Base-by-base conservation (phyloP, 2,888 invertebrate genomes). In the Philonicus albiceps region DNA sequence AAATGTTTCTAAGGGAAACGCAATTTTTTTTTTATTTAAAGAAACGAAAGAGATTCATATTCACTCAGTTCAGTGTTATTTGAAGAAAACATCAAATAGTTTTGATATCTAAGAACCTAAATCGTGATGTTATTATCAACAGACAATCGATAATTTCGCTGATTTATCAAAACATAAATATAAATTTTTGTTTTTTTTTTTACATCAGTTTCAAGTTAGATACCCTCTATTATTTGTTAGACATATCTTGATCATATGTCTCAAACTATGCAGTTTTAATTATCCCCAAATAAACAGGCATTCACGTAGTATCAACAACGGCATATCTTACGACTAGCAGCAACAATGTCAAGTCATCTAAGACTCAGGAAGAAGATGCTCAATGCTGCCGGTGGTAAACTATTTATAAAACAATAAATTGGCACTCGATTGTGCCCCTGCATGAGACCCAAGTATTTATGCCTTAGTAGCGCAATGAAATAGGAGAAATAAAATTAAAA, bases 321-420 rank as follows among this genome's bases (percentile, higher is more conserved):
- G 7, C 64, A 64, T 49, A 43, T 43, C 40, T 43, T 43, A 22
- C 64, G 64, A 11, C 27, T 22, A n/a, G 64, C 64, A 27, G 64
- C 64, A 64, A 64, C 64, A 64, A 27, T 64, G 64, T 64, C 64
- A 64, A n/a, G 53, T 53, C 53, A 53, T 53, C 19, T 19, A 19
- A 53, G 55, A 55, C 8, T 64, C 81, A 81, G 55, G 34, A 81
- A 37, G 64, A 31, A 84, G 43, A 37, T 55, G 40, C 73, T 40
- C 72, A 5, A 73, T 84, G 72, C 72, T 7, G n/a, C 22, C 72
- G 84, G 11, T 73, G 40, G 43, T 86, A 76, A 86, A 86, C 86
- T 86, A 86, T 86, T 86, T 86, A 86, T 86, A 86, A 86, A 86
- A 86, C 76, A 86, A 86, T 86, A 86, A 86, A 86, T 86, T 86